Base-by-base conservation (phyloP, 2,113 vertebrate species). In the Gracilinanus agilis region DNA sequence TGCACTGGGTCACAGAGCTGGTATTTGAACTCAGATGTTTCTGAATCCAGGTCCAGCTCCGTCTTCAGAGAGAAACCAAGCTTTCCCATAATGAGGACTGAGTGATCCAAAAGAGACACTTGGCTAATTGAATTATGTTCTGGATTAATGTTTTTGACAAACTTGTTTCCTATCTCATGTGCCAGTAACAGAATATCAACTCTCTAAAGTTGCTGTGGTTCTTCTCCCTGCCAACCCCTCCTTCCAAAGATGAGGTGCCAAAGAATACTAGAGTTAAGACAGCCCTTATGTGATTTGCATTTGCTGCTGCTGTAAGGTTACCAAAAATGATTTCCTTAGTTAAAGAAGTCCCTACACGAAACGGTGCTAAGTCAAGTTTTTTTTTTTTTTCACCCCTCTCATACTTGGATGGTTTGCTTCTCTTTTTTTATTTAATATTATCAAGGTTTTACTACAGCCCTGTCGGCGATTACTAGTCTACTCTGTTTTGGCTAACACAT, bases 401-500 rank as follows among this genome's bases (percentile, higher is more conserved):
- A 88, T 95, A 88, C 94, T 90, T 94, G 91, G 44, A 58, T 92
- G 96, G 75, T 95, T 97, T n/a, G 91, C 96, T 95, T 93, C 96
- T 29, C 92, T 55, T 94, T 96, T 97, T 95, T 94, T 95, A 96
- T 96, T 97, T 97, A 96, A 91, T 98, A 97, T 95, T 92, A 90
- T 93, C 49, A 94, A 97, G 97, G 88, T 97, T 98, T 97, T 97
- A 93, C 96, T 97, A 93, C 88, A 94, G 96, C 55, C 53, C 96
- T 44, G 54, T 91, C 49, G 8, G 96, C 93, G 97, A 97, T 98
- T 98, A 96, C 89, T 95, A 93, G 97, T 92, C 95, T 96, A 91
- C 96, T 97, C 93, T 67, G 0, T 96, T 98, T 98, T 98, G 97
- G 97, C 98, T 98, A 98, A 97, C 98, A 98, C 98, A 98, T 94